Base-by-base conservation (phyloP, 30 jellyfish, hydroid and myxozoan species). In the Clytia hemisphaerica region DNA sequence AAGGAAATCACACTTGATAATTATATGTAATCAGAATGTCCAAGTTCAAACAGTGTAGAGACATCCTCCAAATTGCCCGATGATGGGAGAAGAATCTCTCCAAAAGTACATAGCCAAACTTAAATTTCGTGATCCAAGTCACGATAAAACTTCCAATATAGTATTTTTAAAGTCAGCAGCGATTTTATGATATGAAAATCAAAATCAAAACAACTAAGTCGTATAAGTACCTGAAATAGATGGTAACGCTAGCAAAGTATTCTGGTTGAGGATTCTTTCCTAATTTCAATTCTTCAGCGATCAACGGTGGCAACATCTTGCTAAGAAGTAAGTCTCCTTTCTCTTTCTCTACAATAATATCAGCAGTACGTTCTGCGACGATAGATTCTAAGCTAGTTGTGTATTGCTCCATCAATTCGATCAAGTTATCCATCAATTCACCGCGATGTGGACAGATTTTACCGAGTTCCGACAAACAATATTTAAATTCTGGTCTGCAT, bases 341-440 rank as follows among this genome's bases (percentile, higher is more conserved):
- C 29, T 74, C 86, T 32, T 74, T 74, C 48, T 74, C 82, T 35
- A 28, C 86, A 19, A 33, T 60, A 6, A 74, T 33, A 44, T 58
- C 86, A 30, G 29, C 16, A n/a, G 86, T 74, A n/a, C 86, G 45
- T 58, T 74, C 86, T 2, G 83, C 86, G n/a, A 74, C 86, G 36
- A 74, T 74, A 10, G 86, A 37, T 44, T 74, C 86, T 24, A 74
- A 60, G 45, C 77, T 74, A 48, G 7, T 35, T 36, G 86, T 74
- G 68, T 74, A 74, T 4, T 74, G 86, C 35, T 74, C 86, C 86
- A 74, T 74, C 58, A 74, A 83, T 19, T 25, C 49, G 40, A 74
- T 74, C 72, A 74, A 28, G 59, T 74, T 74, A 37, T 74, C 86
- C 86, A 74, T 74, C 47, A 74, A 53, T 35, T 74, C 86, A 18